phyloP scores from a whole-genome alignment of 2,113 vertebrate genomes.

The Scolopax mira region DNA sequence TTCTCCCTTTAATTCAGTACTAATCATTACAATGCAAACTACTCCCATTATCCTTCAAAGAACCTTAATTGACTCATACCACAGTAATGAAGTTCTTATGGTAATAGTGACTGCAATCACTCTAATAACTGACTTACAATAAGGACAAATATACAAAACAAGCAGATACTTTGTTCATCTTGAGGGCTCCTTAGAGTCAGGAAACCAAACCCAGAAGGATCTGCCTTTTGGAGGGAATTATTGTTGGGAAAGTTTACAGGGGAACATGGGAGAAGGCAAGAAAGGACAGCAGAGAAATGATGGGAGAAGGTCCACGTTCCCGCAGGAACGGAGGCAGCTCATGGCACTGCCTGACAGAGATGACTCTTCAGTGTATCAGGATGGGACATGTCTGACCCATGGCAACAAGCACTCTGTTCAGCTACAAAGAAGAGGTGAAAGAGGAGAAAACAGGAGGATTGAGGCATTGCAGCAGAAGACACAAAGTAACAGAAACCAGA shows the following conservation, averaged over 20 bases:
- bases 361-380: not conserved
- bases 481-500: not conserved
- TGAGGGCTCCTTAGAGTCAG: not conserved
- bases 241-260: not conserved
- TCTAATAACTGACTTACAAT: conserved; percentile 2
- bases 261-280: not conserved
- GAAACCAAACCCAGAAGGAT: not conserved
- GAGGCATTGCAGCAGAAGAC: not conserved
- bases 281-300: not conserved
- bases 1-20: not conserved
- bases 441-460: not conserved
- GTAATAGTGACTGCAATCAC: not conserved
- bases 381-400: not conserved
- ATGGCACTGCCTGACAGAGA: not conserved
- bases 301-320: not conserved
- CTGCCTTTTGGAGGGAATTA: not conserved
- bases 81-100: not conserved
- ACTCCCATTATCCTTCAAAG: not conserved
- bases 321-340: not conserved
- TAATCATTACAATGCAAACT: not conserved
- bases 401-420: not conserved
- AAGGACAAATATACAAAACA: not conserved
- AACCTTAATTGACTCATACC: not conserved
- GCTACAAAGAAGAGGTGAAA: not conserved
- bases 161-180: not conserved